These are phyloP conservation scores for Laspeyria flexula DNA, from an alignment of 2,888 invertebrate genomes.

Conservation along the genomic window DNA sequence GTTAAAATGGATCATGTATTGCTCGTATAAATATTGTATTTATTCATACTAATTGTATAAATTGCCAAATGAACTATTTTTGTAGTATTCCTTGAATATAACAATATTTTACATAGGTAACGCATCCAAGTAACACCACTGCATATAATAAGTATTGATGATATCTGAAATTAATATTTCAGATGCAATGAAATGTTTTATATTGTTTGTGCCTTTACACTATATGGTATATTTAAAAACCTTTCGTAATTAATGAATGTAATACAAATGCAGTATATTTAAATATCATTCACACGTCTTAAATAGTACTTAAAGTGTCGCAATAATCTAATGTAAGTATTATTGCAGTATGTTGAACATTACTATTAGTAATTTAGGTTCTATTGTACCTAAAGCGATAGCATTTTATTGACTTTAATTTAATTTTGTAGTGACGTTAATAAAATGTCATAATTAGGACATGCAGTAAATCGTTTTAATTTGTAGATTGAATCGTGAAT, in stretches of 20 bases:
- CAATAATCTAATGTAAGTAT: slow-evolving; percentile 65
- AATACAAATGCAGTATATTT: slow-evolving; percentile 31
- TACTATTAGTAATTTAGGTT: slow-evolving; percentile 51
- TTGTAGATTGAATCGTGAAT: slow-evolving; percentile 50
- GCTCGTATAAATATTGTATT: slow-evolving; percentile 49
- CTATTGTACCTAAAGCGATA: slow-evolving; percentile 55
- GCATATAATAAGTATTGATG: slow-evolving; percentile 33
- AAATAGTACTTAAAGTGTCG: slow-evolving; percentile 68
- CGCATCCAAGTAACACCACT: slow-evolving; percentile 36
- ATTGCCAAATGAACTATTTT: slow-evolving; percentile 84
- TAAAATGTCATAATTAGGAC: slow-evolving; percentile 31
- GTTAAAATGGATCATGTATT: slow-evolving; percentile 39
- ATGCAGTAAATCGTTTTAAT: slow-evolving; percentile 44
- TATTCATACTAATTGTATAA: slow-evolving; percentile 63
- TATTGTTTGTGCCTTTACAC: slow-evolving; percentile 82
- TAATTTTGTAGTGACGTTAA: slow-evolving; percentile 29
- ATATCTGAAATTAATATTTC: slow-evolving; percentile 41
- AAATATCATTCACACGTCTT: slow-evolving; percentile 28
- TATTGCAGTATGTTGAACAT: slow-evolving; percentile 56
- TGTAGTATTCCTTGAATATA: slow-evolving; percentile 74
- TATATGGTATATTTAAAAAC: slow-evolving; percentile 60
- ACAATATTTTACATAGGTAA: slow-evolving; percentile 53
- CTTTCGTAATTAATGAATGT: slow-evolving; percentile 52
- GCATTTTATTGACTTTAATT: slow-evolving; percentile 58
- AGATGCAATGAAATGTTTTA: slow-evolving; percentile 54